Conservation (phyloP, 2,113 vertebrate genomes). For the Mus pahari region DNA sequence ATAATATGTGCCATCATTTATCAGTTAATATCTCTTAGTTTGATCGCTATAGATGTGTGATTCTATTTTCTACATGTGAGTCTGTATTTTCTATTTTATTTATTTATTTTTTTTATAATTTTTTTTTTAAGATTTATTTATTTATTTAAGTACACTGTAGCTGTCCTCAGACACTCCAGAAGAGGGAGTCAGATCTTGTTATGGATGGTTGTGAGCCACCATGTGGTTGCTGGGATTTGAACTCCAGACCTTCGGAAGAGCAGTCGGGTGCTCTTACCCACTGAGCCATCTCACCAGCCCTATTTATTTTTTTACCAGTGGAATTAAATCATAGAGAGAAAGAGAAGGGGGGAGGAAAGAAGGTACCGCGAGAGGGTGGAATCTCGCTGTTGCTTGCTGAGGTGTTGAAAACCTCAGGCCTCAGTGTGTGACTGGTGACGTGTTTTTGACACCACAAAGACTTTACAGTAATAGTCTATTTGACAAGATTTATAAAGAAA, state of each 20-base stretch:
- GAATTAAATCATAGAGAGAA: neutral
- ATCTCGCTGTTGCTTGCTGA: neutral
- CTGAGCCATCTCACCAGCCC: too few relatives aligned
- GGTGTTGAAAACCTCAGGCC: slow-evolving; percentile 4
- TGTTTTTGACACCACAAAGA: slow-evolving; percentile 59
- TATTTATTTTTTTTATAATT: too few relatives aligned
- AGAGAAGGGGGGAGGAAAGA: neutral
- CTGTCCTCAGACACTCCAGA: too few relatives aligned
- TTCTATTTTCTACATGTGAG: neutral
- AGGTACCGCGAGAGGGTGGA: neutral
- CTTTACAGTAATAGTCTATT: slow-evolving; percentile 10
- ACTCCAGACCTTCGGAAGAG: too few relatives aligned
- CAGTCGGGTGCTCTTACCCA: too few relatives aligned
- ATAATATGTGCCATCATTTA: neutral
- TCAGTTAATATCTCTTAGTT: neutral
- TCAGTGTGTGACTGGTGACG: slow-evolving; percentile 60
- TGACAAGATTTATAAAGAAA: neutral
- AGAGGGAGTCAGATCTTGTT: too few relatives aligned
- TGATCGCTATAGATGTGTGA: neutral
- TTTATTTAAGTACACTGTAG: too few relatives aligned
- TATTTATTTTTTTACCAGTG: neutral
- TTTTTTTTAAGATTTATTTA: too few relatives aligned
- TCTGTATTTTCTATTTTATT: neutral
- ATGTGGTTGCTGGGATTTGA: too few relatives aligned
- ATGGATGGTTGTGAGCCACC: too few relatives aligned